These are phyloP conservation scores for Meteorus colon DNA, from an alignment of 2,888 invertebrate genomes.

Conservation along the genomic window DNA sequence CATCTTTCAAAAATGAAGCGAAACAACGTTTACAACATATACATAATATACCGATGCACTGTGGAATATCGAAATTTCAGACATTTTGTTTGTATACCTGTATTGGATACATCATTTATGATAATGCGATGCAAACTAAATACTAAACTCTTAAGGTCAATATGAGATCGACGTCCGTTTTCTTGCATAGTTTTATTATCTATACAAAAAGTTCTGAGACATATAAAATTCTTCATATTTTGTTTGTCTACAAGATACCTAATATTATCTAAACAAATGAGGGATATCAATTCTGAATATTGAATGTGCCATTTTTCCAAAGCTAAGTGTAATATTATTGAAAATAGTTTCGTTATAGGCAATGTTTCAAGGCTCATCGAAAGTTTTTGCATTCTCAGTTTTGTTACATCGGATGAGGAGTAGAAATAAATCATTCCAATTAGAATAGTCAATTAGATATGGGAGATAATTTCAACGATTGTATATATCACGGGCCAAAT, in stretches of 20 bases:
- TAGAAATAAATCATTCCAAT: conserved; percentile 34
- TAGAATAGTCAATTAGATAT: neutral
- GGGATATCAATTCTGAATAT: conserved; percentile 32
- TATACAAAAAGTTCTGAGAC: conserved; percentile 40
- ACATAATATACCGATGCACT: neutral
- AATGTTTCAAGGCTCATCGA: conserved; percentile 33
- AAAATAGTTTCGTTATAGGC: conserved; percentile 38
- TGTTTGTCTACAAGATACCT: neutral
- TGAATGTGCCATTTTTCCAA: conserved; percentile 25
- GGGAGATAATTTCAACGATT: neutral
- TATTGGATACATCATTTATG: neutral
- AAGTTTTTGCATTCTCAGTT: conserved; percentile 1
- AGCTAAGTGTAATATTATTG: conserved; percentile 50
- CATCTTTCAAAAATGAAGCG: neutral
- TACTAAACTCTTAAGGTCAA: conserved; percentile 43
- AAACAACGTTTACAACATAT: conserved; percentile 25
- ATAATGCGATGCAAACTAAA: conserved; percentile 56
- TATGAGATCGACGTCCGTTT: conserved; percentile 51
- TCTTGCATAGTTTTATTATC: conserved; percentile 50
- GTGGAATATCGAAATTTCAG: neutral
- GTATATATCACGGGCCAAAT: neutral
- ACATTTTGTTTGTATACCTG: neutral
- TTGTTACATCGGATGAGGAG: conserved; percentile 33
- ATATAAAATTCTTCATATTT: conserved; percentile 25
- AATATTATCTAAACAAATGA: neutral